These are phyloP conservation scores for Ochropacha duplaris DNA, from an alignment of 2,888 invertebrate genomes.

Conservation along the genomic window DNA sequence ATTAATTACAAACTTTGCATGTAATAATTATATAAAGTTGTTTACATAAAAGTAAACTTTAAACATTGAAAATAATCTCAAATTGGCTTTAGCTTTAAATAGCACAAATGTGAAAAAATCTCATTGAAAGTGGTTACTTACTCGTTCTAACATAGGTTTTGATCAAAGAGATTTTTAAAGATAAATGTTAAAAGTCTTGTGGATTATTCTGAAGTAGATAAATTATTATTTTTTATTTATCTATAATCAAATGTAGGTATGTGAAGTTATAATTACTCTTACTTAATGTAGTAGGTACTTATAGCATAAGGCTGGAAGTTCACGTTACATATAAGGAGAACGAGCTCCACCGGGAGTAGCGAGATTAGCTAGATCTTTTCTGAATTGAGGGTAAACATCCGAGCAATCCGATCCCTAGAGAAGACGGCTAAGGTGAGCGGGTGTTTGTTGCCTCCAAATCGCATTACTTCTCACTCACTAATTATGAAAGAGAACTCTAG, in stretches of 20 bases:
- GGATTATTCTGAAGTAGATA: too few species aligned
- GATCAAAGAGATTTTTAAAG: too few species aligned
- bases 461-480: conserved; percentile 41
- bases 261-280: neutral
- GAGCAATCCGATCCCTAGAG: conserved; percentile 52
- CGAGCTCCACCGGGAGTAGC: conserved; percentile 48
- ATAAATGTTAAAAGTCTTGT: too few species aligned
- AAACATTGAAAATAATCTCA: too few species aligned
- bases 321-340: conserved; percentile 54
- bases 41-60: too few species aligned
- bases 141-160: too few species aligned
- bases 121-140: too few species aligned
- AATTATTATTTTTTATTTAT: too few species aligned
- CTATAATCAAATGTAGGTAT: neutral
- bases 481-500: conserved; percentile 6
- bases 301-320: conserved; percentile 35
- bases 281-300: conserved; percentile 23
- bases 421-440: conserved; percentile 51
- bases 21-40: too few species aligned
- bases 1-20: too few species aligned
- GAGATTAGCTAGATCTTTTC: conserved; percentile 73
- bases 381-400: conserved; percentile 74
- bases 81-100: too few species aligned
- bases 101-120: too few species aligned
- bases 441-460: conserved; percentile 57